phyloP scores from a whole-genome alignment of 2,888 invertebrate genomes.

The Lasioglossum figueresi region DNA sequence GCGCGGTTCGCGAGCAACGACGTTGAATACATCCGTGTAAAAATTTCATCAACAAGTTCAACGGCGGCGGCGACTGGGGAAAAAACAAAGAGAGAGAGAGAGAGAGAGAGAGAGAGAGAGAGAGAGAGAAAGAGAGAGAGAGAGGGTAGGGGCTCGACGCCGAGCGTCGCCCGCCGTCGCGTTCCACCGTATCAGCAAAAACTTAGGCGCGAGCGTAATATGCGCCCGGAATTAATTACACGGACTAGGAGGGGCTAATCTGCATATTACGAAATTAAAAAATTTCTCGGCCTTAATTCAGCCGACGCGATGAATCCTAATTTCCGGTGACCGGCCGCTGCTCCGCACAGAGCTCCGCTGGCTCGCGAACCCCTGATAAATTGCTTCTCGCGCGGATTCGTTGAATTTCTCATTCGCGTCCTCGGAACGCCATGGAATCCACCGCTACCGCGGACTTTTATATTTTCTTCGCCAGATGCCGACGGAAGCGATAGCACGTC shows the following conservation, averaged over 20 bases:
- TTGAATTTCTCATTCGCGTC: slow-evolving; percentile 18
- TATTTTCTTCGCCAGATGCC: neutral
- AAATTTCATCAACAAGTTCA: slow-evolving; percentile 72
- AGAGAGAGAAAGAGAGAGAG: neutral
- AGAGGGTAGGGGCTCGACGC: neutral
- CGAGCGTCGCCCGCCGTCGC: slow-evolving; percentile 9
- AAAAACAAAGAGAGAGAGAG: neutral
- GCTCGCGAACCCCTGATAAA: slow-evolving; percentile 27
- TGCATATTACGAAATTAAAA: slow-evolving; percentile 78
- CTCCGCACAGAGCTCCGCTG: neutral
- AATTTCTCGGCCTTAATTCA: slow-evolving; percentile 74
- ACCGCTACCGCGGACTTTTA: neutral
- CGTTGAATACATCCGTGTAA: slow-evolving; percentile 55
- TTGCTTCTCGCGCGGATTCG: slow-evolving; percentile 21
- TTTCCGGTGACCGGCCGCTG: slow-evolving; percentile 57
- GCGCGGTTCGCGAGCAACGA: slow-evolving; percentile 15
- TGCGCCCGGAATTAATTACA: slow-evolving; percentile 76
- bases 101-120: neutral
- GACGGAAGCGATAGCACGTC: neutral
- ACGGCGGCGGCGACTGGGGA: neutral
- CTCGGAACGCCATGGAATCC: neutral
- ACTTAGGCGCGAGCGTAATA: slow-evolving; percentile 64
- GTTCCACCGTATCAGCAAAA: slow-evolving; percentile 40
- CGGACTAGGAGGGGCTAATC: slow-evolving; percentile 68
- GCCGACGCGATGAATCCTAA: slow-evolving; percentile 73